phyloP scores from a whole-genome alignment of 2,888 invertebrate genomes.

The Arctia plantaginis region DNA sequence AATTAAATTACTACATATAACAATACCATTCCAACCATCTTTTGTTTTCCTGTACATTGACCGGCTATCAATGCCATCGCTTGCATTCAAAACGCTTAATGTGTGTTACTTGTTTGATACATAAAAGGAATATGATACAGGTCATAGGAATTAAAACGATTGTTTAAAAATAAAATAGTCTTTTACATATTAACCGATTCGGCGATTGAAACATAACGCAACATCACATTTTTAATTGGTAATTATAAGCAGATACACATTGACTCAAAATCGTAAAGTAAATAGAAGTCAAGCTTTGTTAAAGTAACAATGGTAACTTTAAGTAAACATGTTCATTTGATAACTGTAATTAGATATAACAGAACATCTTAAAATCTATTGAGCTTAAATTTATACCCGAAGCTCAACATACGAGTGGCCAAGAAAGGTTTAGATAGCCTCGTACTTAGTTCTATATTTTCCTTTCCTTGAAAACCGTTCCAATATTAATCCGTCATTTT shows the following conservation, averaged over 20 bases:
- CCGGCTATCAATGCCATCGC: constrained; percentile 19
- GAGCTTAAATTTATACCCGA: neutral
- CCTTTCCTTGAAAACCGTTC: neutral
- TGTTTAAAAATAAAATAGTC: neutral
- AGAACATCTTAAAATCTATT: no score
- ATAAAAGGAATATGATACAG: constrained; percentile 10
- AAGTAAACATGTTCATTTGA: neutral
- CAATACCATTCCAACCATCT: constrained; percentile 31
- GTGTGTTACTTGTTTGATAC: constrained; percentile 15
- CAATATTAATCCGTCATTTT: no score
- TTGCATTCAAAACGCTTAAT: constrained; percentile 18
- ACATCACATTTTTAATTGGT: neutral
- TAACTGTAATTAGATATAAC: neutral
- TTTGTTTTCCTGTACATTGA: constrained; percentile 36
- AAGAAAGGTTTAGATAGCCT: neutral
- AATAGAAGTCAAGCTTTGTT: neutral
- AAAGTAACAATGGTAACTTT: neutral
- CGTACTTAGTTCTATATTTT: neutral
- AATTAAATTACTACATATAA: constrained; percentile 40
- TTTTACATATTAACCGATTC: constrained; percentile 1
- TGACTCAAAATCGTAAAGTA: neutral
- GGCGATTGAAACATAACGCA: neutral
- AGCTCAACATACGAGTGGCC: neutral
- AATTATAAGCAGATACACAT: neutral
- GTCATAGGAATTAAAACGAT: neutral